phyloP scores from a whole-genome alignment of 23 tunicate species.

The Pegea sp. region DNA sequence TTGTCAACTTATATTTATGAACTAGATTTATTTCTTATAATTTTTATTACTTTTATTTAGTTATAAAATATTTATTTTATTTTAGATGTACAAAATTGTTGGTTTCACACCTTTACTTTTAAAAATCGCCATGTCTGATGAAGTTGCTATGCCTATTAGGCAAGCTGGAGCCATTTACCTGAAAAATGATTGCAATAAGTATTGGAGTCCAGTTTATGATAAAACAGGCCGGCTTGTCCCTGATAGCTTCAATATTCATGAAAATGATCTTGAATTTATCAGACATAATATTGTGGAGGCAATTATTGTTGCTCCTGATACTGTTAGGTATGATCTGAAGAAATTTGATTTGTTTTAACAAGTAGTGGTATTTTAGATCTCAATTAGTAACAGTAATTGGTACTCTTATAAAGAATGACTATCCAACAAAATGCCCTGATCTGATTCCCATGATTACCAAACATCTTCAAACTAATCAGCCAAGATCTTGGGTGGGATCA shows the following conservation, averaged over 20 bases:
- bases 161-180: constrained; percentile 94
- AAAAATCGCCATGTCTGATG: constrained; percentile 71
- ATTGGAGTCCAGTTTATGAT: constrained; percentile 45
- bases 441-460: constrained; percentile 38
- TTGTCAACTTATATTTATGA: too few species aligned
- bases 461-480: constrained; percentile 41
- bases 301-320: constrained; percentile 81
- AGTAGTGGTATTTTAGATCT: constrained; percentile 19
- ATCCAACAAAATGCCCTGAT: constrained; percentile 80
- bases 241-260: constrained; percentile 73
- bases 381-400: constrained; percentile 66
- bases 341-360: too few species aligned
- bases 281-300: constrained; percentile 94
- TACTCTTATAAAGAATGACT: constrained; percentile 77
- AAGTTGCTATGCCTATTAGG: constrained; percentile 54
- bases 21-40: neutral
- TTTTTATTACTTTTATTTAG: too few species aligned
- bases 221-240: constrained; percentile 33
- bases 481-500: constrained; percentile 82
- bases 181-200: constrained; percentile 68
- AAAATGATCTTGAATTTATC: constrained; percentile 54
- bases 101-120: constrained; percentile 77
- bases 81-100: constrained; percentile 73
- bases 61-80: too few species aligned
- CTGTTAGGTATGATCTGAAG: constrained; percentile 17